A percentile compares a stretch with the other conserved stretches of the same genome.
These are phyloP conservation scores for Conger conger DNA, from an alignment of 2,113 vertebrate species.

Conservation along the genomic window DNA sequence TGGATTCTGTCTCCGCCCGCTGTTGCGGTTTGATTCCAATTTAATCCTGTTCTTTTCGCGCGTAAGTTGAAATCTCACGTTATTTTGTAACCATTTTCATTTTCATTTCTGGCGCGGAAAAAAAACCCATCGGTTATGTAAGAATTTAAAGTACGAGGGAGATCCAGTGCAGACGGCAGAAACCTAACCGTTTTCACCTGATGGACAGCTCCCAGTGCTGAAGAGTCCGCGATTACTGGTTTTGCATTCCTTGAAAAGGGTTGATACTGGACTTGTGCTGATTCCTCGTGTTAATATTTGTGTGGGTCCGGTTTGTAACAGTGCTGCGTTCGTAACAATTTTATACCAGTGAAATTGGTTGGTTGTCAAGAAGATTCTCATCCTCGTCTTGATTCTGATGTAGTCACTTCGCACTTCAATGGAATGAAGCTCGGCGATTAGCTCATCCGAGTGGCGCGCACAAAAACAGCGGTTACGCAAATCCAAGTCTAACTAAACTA, in stretches of 20 bases:
- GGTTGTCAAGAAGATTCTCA: neutral
- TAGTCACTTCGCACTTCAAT: conserved; percentile 43
- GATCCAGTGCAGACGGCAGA: neutral
- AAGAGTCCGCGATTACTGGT: neutral
- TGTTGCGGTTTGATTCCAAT: neutral
- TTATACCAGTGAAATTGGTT: neutral
- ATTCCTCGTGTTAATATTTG: neutral
- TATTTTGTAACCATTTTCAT: neutral
- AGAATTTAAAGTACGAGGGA: neutral
- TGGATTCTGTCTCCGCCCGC: neutral
- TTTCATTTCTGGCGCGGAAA: neutral
- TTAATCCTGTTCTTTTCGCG: neutral
- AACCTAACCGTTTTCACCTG: neutral
- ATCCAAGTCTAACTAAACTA: neutral
- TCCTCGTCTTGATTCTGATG: conserved; percentile 39
- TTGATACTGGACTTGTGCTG: neutral
- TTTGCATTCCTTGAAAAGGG: neutral
- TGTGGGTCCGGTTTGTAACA: neutral
- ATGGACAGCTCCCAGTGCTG: conserved; percentile 40
- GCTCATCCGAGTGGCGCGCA: conserved; percentile 72
- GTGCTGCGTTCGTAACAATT: neutral
- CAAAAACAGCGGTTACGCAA: conserved; percentile 46
- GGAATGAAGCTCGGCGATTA: conserved; percentile 57
- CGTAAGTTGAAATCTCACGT: neutral
- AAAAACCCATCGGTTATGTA: neutral